Evolutionary conservation across 2,113 vertebrate genomes (phyloP).

Genomic region (Dendrocopos noguchii): DNA sequence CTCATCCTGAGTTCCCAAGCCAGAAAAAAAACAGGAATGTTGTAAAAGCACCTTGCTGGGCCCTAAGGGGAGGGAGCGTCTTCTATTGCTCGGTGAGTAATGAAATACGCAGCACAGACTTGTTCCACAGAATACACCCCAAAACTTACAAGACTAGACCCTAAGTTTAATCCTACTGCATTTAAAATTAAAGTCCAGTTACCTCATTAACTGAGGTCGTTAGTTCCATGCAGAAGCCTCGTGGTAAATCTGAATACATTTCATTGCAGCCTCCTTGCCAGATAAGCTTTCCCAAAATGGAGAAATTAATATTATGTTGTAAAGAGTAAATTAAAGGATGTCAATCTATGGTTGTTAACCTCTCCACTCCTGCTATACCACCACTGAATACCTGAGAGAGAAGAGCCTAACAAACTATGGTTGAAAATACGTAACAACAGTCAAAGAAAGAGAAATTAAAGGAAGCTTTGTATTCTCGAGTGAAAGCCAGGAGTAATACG

Average conservation of each 20-base stretch:
- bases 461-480: not conserved
- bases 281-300: not conserved
- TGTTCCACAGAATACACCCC: conserved; percentile 57
- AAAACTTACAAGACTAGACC: conserved; percentile 44
- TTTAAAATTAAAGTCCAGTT: not conserved
- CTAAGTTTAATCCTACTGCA: not conserved
- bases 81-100: conserved; percentile 56
- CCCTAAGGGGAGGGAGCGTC: conserved; percentile 66
- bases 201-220: not conserved
- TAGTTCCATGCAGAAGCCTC: not conserved
- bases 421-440: not conserved
- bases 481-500: not conserved
- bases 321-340: not conserved
- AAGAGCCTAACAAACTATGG: not conserved
- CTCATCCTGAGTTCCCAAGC: conserved; percentile 62
- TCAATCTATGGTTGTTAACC: not conserved
- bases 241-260: not conserved
- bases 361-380: not conserved
- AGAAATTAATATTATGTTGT: not conserved
- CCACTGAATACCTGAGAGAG: not conserved
- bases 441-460: not conserved
- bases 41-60: conserved; percentile 63
- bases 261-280: not conserved
- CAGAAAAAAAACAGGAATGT: conserved; percentile 61
- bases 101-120: conserved; percentile 50